Percentiles rank a stretch among this genome's conserved stretches.
These are phyloP conservation scores for Tiphia femorata DNA, from an alignment of 2,888 invertebrate genomes.

Conservation along the genomic window DNA sequence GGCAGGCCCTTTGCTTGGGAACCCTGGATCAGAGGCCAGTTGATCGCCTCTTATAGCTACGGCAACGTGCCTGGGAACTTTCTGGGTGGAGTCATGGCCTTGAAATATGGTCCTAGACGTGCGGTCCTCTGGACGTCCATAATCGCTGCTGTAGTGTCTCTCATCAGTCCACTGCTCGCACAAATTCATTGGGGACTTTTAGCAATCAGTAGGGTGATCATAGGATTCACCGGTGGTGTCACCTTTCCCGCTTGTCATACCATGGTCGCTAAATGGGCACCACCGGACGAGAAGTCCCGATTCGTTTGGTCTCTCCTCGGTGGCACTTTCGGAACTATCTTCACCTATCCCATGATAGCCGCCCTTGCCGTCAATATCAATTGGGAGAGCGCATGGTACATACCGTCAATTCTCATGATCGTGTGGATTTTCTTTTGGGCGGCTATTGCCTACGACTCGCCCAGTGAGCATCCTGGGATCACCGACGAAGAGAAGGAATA, in stretches of 20 bases:
- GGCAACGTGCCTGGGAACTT: slow-evolving; percentile 62
- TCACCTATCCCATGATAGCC: slow-evolving; percentile 79
- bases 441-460: slow-evolving; percentile 76
- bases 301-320: slow-evolving; percentile 81
- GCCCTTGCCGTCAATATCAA: slow-evolving; percentile 74
- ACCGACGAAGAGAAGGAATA: slow-evolving; percentile 75
- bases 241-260: slow-evolving; percentile 77
- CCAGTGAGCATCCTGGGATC: slow-evolving; percentile 75
- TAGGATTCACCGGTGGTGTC: slow-evolving; percentile 70
- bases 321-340: slow-evolving; percentile 79
- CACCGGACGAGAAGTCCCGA: slow-evolving; percentile 81
- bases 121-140: slow-evolving; percentile 58
- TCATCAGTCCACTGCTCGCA: slow-evolving; percentile 53
- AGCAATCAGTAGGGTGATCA: slow-evolving; percentile 44
- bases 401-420: slow-evolving; percentile 73
- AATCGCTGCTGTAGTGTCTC: slow-evolving; percentile 41
- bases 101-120: slow-evolving; percentile 52
- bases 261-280: slow-evolving; percentile 80
- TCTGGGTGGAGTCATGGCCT: slow-evolving; percentile 54
- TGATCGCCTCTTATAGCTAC: slow-evolving; percentile 57
- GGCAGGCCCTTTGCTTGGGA: slow-evolving; percentile 51
- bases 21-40: slow-evolving; percentile 51
- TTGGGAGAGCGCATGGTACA: slow-evolving; percentile 79
- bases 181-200: slow-evolving; percentile 54
- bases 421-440: slow-evolving; percentile 75